Percentiles rank a stretch among this genome's conserved stretches.
These are phyloP conservation scores for Larimichthys polyactis DNA, from an alignment of 2,113 vertebrate species.

Conservation along the genomic window DNA sequence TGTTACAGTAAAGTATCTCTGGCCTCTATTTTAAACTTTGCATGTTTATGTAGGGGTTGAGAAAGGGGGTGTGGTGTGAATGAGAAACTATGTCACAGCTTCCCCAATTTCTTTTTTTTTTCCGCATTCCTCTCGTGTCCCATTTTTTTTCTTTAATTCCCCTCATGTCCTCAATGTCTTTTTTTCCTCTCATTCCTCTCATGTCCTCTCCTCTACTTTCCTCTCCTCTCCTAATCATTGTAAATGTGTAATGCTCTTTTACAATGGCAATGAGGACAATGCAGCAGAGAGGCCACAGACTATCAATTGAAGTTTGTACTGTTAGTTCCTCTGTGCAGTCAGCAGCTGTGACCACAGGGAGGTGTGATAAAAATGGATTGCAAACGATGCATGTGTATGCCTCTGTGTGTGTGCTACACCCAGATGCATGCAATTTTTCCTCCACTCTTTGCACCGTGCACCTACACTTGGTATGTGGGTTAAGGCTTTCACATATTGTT, in stretches of 20 bases:
- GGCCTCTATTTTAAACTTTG: constrained; percentile 57
- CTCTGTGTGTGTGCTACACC: constrained; percentile 10
- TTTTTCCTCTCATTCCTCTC: background rate
- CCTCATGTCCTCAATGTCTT: constrained; percentile 24
- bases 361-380: constrained; percentile 65
- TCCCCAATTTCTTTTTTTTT: constrained; percentile 54
- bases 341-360: constrained; percentile 77
- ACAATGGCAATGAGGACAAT: background rate
- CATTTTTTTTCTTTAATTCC: constrained; percentile 26
- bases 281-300: background rate
- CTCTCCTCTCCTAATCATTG: background rate
- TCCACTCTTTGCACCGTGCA: constrained; percentile 61
- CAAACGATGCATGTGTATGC: constrained; percentile 14
- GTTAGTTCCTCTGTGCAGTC: constrained; percentile 58
- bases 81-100: constrained; percentile 64
- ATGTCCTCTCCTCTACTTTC: background rate
- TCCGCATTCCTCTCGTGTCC: background rate
- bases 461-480: constrained; percentile 57
- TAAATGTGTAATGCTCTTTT: background rate
- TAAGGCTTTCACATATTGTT: constrained; percentile 38
- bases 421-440: constrained; percentile 33
- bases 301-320: background rate
- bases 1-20: constrained; percentile 16
- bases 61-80: constrained; percentile 52
- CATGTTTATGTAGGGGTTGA: constrained; percentile 39